phyloP scores from a whole-genome alignment of 2,797 vertebrate genomes.

The Erethizon dorsatum region DNA sequence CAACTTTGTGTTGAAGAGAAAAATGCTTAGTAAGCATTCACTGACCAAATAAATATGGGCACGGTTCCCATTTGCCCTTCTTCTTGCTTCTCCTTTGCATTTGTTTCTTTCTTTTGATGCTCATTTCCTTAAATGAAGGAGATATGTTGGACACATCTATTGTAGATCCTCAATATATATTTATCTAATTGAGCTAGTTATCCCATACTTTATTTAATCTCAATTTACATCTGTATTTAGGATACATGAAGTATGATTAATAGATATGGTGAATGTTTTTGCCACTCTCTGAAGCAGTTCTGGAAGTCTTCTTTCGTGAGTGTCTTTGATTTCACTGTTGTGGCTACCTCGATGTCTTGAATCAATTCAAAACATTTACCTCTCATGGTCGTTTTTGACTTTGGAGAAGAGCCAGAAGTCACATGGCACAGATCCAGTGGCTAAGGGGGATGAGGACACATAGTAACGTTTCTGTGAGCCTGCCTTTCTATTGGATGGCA shows the following conservation, averaged over 20 bases:
- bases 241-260: background rate
- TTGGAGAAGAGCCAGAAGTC: background rate
- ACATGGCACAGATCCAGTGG: background rate
- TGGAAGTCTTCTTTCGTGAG: background rate
- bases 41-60: background rate
- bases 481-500: background rate
- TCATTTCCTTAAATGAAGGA: background rate
- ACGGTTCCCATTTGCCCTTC: no score
- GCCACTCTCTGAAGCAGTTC: background rate
- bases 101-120: background rate
- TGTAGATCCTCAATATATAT: background rate
- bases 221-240: background rate
- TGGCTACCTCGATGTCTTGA: background rate
- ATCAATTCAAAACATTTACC: background rate
- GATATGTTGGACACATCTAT: background rate
- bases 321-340: background rate
- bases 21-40: background rate
- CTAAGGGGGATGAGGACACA: background rate
- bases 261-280: background rate
- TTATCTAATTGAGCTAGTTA: background rate
- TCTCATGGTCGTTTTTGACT: background rate
- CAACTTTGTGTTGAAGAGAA: background rate
- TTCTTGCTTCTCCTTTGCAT: background rate
- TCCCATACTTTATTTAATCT: background rate
- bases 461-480: background rate